Evolutionary conservation across 2,888 invertebrate species (phyloP).

Genomic region (Ceriagrion tenellum): DNA sequence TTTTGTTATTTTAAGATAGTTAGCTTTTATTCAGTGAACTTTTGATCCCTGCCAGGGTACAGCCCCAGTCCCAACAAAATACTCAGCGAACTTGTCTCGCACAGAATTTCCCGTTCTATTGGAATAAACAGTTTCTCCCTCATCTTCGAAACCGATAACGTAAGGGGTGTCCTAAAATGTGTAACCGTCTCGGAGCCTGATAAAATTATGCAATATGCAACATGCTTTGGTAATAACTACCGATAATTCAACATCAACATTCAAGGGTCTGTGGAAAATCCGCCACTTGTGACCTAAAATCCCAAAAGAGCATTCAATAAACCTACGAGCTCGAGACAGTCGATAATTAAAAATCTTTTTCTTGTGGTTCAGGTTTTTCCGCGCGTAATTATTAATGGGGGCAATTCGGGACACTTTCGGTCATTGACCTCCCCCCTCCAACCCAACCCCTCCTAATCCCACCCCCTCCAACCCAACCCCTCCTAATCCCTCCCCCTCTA

Average conservation of each 20-base stretch:
- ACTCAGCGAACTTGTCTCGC: neutral
- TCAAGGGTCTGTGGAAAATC: neutral
- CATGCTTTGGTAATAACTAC: neutral
- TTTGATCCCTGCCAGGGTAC: neutral
- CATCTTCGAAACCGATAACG: neutral
- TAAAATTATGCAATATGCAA: neutral
- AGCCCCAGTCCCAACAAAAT: neutral
- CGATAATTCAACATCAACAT: neutral
- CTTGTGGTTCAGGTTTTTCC: neutral
- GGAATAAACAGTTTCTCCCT: neutral
- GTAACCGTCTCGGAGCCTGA: neutral
- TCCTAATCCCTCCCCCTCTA: too few species aligned
- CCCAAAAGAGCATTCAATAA: neutral
- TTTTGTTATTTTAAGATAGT: conserved; percentile 1
- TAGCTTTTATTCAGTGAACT: neutral
- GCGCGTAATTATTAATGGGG: too few species aligned
- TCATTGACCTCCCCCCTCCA: too few species aligned
- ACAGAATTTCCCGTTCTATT: neutral
- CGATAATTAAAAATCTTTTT: conserved; percentile 14
- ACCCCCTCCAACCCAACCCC: too few species aligned
- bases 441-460: too few species aligned
- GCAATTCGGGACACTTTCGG: too few species aligned
- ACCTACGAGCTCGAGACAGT: neutral
- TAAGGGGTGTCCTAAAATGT: neutral
- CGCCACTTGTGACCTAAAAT: neutral